Evolutionary conservation across 1,140 invertebrate genomes (phyloP), one percentile per base, ranked within the genome.

Genomic region (Trachelipus rathkii): DNA sequence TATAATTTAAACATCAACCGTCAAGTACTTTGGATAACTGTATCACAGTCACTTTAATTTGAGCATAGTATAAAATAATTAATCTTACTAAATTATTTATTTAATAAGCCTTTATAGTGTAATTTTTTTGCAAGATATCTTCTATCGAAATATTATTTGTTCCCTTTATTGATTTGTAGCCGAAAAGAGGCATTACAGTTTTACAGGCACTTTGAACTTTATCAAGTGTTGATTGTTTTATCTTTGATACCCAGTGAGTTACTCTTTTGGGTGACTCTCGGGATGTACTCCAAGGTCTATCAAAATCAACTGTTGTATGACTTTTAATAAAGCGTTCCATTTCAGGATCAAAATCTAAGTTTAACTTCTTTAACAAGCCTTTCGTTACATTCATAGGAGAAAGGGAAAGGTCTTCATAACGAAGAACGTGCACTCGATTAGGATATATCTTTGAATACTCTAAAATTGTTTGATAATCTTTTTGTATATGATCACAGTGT

Each of bases 391-490:
- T 86, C 83, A 91, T 91, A 0, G 92, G 91, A 82, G 92, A 88
- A 11, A 93, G 82, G 0, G 93, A 92, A 21, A 95, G 84, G 83
- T 95, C 93, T 85, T 95, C 94, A 83, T 95, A 95, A 0, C 93
- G 88, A 19, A 94, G 83, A 21, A 90, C 89, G 85, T 92, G 94
- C 84, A 95, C 91, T 77, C 88, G 88, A 69, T 87, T 84, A 11
- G 93, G 91, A 86, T 91, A 93, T 70, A 89, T 84, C 81, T 89
- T 87, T 9, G 88, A 85, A 72, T 95, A 85, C 60, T 88, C 83
- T 7, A 90, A 86, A 44, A 93, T 92, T 33, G 91, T 89, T 68
- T 88, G 89, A 83, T 92, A 94, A 83, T 95, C 93, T 50, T 91
- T 89, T 6, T 92, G 89, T 87, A 96, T 90, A 85, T 95, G 93